Evolutionary conservation across 2,797 vertebrate genomes (phyloP).

Genomic region (Vireo griseus): DNA sequence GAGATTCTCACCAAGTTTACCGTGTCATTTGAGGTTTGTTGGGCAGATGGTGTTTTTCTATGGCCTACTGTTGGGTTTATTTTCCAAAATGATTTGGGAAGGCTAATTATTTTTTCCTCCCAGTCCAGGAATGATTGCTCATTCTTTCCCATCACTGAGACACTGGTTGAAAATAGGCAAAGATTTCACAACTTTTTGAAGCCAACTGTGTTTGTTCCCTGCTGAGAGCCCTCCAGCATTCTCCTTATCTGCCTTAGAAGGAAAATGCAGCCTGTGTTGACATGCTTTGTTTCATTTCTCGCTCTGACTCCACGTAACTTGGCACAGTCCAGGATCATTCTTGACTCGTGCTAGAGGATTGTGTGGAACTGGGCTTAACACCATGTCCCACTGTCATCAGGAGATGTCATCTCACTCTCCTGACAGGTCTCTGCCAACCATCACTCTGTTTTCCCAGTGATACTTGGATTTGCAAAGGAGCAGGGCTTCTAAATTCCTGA

Average conservation of each 20-base stretch:
- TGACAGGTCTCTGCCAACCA: background rate
- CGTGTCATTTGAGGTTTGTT: background rate
- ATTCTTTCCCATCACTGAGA: constrained; percentile 6
- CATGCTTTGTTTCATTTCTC: background rate
- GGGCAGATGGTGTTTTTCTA: background rate
- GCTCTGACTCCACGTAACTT: background rate
- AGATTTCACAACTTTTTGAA: background rate
- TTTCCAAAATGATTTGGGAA: background rate
- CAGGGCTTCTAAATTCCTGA: background rate
- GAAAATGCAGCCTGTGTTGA: background rate
- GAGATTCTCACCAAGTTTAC: background rate
- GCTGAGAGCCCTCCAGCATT: background rate
- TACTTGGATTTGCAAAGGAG: background rate
- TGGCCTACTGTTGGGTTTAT: background rate
- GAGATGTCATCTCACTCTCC: background rate
- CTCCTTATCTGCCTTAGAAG: background rate
- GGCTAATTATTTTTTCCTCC: background rate
- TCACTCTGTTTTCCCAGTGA: background rate
- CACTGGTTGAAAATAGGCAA: background rate
- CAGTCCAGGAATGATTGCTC: constrained; percentile 25
- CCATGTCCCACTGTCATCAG: background rate
- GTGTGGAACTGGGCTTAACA: background rate
- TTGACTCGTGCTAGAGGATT: background rate
- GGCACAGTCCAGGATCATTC: background rate
- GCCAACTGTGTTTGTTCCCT: background rate